Evolutionary conservation across 2,888 invertebrate species (phyloP).

Genomic region (Leptopilina drosophilae): DNA sequence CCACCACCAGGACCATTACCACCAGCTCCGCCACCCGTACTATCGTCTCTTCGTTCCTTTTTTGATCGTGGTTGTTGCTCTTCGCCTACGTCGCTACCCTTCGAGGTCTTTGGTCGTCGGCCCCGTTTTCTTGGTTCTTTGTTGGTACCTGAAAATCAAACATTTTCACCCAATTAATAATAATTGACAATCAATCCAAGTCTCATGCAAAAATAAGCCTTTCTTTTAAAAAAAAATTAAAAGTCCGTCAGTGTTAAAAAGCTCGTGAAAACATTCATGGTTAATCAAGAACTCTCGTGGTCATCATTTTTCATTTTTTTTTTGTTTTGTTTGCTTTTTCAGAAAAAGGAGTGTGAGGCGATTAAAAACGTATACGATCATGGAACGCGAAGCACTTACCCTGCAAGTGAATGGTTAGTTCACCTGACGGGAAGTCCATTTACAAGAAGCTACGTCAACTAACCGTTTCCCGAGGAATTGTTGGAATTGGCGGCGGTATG

Average conservation of each 20-base stretch:
- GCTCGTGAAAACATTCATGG: constrained; percentile 63
- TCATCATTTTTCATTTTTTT: constrained; percentile 50
- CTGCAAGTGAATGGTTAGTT: constrained; percentile 67
- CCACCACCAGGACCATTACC: constrained; percentile 63
- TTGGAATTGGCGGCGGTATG: constrained; percentile 72
- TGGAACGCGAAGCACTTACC: constrained; percentile 65
- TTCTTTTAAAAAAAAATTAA: neutral
- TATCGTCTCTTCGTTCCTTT: constrained; percentile 74
- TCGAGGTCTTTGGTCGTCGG: constrained; percentile 81
- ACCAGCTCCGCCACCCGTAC: constrained; percentile 72
- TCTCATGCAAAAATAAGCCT: constrained; percentile 22
- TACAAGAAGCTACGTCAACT: constrained; percentile 69
- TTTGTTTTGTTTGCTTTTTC: neutral
- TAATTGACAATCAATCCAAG: neutral
- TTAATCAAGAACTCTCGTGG: constrained; percentile 53
- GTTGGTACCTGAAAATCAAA: constrained; percentile 68
- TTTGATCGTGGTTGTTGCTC: constrained; percentile 75
- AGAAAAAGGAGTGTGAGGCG: constrained; percentile 25
- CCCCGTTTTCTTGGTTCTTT: constrained; percentile 82
- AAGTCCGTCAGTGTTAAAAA: constrained; percentile 69
- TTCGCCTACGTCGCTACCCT: constrained; percentile 77
- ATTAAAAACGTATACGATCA: constrained; percentile 42
- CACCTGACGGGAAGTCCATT: constrained; percentile 65
- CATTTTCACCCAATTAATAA: neutral
- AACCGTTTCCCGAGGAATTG: constrained; percentile 75